Evolutionary conservation across 2,797 vertebrate genomes (phyloP).

Genomic region (Syngnathus rostellatus): DNA sequence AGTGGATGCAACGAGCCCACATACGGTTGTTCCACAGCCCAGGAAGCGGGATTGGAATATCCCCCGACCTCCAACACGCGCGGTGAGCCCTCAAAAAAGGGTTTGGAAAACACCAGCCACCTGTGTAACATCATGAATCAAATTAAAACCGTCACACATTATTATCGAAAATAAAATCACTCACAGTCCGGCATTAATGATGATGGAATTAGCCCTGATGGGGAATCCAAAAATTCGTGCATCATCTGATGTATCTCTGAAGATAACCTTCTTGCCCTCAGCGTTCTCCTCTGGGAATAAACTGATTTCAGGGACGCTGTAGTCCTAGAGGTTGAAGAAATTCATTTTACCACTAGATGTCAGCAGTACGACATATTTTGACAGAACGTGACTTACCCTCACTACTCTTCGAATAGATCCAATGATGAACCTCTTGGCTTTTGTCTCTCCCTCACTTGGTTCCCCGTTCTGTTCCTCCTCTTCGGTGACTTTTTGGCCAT

Average conservation of each 20-base stretch:
- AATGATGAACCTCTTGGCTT: constrained; percentile 55
- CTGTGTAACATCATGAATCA: constrained; percentile 44
- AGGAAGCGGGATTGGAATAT: constrained; percentile 75
- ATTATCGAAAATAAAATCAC: constrained; percentile 30
- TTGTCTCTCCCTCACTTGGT: background rate
- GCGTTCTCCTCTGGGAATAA: constrained; percentile 82
- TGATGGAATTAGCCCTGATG: constrained; percentile 78
- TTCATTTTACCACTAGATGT: background rate
- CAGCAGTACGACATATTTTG: background rate
- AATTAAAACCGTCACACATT: background rate
- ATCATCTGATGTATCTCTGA: constrained; percentile 78
- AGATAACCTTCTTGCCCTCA: constrained; percentile 74
- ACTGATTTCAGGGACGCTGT: constrained; percentile 79
- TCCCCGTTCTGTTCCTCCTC: constrained; percentile 11
- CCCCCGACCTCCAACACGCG: constrained; percentile 85
- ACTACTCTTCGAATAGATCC: constrained; percentile 82
- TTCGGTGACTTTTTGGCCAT: constrained; percentile 13
- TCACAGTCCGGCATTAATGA: constrained; percentile 88
- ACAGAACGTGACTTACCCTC: constrained; percentile 63
- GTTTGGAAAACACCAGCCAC: constrained; percentile 87
- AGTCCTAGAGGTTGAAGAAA: constrained; percentile 66
- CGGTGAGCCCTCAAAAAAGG: constrained; percentile 82
- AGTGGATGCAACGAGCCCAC: constrained; percentile 85
- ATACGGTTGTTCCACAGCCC: constrained; percentile 78
- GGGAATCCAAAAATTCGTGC: constrained; percentile 70